Evolutionary conservation across 2,113 vertebrate species (phyloP), one percentile per base, ranked within the genome.

Genomic region (Pollachius pollachius): DNA sequence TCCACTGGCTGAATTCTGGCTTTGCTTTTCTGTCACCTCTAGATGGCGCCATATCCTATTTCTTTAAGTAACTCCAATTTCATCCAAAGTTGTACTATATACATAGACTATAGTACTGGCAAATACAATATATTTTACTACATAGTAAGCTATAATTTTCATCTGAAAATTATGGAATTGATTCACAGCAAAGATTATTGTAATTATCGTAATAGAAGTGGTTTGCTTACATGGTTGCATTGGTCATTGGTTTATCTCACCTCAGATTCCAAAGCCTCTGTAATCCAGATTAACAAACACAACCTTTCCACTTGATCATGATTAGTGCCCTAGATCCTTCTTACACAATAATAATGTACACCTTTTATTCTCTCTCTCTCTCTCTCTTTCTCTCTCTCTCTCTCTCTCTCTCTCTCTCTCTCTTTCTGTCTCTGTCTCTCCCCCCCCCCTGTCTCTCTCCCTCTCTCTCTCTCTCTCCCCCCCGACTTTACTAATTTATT

Each of bases 261-360:
- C 37, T 64, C 15, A 57, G 89, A 82, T 59, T 92, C 63, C 67
- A 84, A 89, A 78, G 92, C 91, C 0, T 90, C 88, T 79, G 81
- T 93, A 54, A 93, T 95, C 72, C 91, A 93, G 82, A 93, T 89
- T 0, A 93, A 83, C 0, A 30, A 62, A 61, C 58, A 79, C 0
- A 68, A 63, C 52, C 27, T 52, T 23, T 48, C 72, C 69, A 74
- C 25, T 69, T 17, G 27, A 27, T 48, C 41, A 48, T 13, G 25
- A 11, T 75, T 68, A 67, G 63, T 25, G 17, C 52, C 61, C 57
- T 57, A 75, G 59, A 67, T 70, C 48, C 70, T 67, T 17, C 27
- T 68, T 27, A 7, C 62, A 62, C 52, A 21, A 41, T 61, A 21
- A 41, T 61, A 56, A 25, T 60, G 27, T 56, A 7, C 52, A 9